Evolutionary conservation across 2,797 vertebrate species (phyloP), one percentile per base, ranked within the genome.

Genomic region (Myiotriccus ornatus): DNA sequence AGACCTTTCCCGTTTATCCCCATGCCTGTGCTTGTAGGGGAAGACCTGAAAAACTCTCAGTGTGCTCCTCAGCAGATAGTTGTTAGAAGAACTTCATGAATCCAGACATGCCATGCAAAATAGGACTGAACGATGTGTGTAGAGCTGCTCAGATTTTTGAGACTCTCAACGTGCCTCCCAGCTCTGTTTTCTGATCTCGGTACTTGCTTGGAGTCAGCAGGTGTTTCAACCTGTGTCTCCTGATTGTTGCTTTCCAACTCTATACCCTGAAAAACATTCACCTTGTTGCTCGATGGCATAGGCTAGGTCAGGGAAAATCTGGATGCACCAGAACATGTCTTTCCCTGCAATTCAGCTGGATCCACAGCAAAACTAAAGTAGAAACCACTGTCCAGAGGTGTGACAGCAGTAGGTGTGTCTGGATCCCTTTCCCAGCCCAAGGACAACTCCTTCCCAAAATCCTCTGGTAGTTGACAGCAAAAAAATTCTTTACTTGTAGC

Each of bases 231-330:
- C 21, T 7, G 8, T 12, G 13, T 28, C 21, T 88, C n/a, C 49
- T 35, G 27, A 17, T 16, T 1, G 2, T 16, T 63, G 22, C 19
- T 77, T 60, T 74, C 37, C 44, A 67, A 4, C 30, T 50, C 49
- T 9, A 34, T 75, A 28, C 27, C 30, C 49, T 64, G 28, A 44
- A 73, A 64, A 52, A 10, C 22, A 22, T 3, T 55, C 23, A 17
- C 15, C 23, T 37, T 0, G 0, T 9, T 39, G 59, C 39, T 69
- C 0, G 0, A 6, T 39, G 59, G 12, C 5, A 5, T 4, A 1
- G 4, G 6, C 10, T 15, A 6, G 12, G 44, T 16, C 17, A 50
- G 41, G 50, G 47, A 28, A 46, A 59, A 65, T 14, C 27, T 41
- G 59, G 15, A 17, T 76, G 43, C 9, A 16, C 7, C 27, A 12